These are phyloP conservation scores for Branchipolynoe longqiensis DNA, from an alignment of 2,888 invertebrate genomes.

Conservation along the genomic window DNA sequence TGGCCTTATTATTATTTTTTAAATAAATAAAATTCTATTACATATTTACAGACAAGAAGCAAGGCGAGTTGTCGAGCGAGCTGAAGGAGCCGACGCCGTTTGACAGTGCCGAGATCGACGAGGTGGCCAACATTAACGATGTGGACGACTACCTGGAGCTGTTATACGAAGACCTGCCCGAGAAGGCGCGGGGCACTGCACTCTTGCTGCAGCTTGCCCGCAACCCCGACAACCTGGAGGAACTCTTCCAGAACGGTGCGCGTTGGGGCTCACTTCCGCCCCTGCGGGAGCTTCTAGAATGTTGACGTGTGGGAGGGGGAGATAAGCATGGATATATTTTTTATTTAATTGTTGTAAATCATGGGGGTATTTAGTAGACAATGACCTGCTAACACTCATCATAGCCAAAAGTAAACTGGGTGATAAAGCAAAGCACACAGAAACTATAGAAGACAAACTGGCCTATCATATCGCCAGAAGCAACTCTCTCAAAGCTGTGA, in stretches of 20 bases:
- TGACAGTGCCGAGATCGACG: slow-evolving; percentile 80
- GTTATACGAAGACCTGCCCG: slow-evolving; percentile 93
- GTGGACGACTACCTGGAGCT: slow-evolving; percentile 97
- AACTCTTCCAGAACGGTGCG: slow-evolving; percentile 94
- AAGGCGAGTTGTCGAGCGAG: slow-evolving; percentile 68
- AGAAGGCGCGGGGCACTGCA: slow-evolving; percentile 94
- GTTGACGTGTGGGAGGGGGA: too few species aligned
- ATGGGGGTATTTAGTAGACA: too few species aligned
- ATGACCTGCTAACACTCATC: too few species aligned
- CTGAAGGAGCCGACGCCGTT: slow-evolving; percentile 76
- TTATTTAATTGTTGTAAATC: too few species aligned
- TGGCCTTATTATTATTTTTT: too few species aligned
- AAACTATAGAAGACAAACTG: too few species aligned
- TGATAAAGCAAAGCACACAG: too few species aligned
- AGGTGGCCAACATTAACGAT: slow-evolving; percentile 89
- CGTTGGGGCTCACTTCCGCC: neutral
- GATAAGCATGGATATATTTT: too few species aligned
- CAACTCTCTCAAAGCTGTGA: too few species aligned
- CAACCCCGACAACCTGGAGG: slow-evolving; percentile 95
- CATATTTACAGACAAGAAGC: slow-evolving; percentile 23
- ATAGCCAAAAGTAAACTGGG: too few species aligned
- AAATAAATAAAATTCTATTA: too few species aligned
- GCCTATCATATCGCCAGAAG: too few species aligned
- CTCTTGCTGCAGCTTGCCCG: slow-evolving; percentile 94
- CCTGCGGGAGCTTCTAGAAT: neutral